Evolutionary conservation across 92 coral and sea anemone genomes (phyloP), one percentile per base, ranked within the genome.

Genomic region (Plumapathes pennacea): DNA sequence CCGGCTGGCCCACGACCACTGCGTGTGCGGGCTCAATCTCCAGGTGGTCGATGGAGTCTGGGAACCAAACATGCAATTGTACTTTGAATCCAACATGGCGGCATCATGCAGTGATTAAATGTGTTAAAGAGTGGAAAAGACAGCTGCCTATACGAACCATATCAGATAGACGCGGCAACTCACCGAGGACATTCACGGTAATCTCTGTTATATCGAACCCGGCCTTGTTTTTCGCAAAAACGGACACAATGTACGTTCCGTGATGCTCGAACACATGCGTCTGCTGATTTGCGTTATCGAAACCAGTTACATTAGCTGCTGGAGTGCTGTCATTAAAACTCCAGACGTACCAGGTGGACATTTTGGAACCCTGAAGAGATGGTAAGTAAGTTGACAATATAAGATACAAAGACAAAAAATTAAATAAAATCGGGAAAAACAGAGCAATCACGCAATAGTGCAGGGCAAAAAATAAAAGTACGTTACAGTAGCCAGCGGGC

Each of bases 361-460:
- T 50, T 10, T 67, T 74, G 26, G 88, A 81, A 19, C 88, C 88
- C 88, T 81, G 45, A n/a, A n/a, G n/a, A n/a, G n/a, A n/a, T n/a
- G n/a, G n/a, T n/a, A n/a, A n/a, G n/a, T n/a, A n/a, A n/a, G n/a
- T n/a, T n/a, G n/a, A n/a, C n/a, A n/a, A n/a, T n/a, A n/a, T n/a
- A n/a, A n/a, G n/a, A n/a, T n/a, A n/a, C n/a, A n/a, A n/a, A n/a
- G n/a, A n/a, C n/a, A n/a, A n/a, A n/a, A n/a, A n/a, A n/a, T n/a
- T n/a, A n/a, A n/a, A n/a, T n/a, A n/a, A n/a, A n/a, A n/a, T n/a
- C 0, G n/a, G 11, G 25, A 48, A 5, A 30, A 27, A 65, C 47
- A 49, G 28, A 25, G 18, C 9, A 32, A 62, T 13, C 25, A 5
- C 8, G 15, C 29, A 21, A 4, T 15, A 34, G 6, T 17, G 13